Evolutionary conservation across 2,888 invertebrate species (phyloP).

Genomic region (Lymantria dispar): DNA sequence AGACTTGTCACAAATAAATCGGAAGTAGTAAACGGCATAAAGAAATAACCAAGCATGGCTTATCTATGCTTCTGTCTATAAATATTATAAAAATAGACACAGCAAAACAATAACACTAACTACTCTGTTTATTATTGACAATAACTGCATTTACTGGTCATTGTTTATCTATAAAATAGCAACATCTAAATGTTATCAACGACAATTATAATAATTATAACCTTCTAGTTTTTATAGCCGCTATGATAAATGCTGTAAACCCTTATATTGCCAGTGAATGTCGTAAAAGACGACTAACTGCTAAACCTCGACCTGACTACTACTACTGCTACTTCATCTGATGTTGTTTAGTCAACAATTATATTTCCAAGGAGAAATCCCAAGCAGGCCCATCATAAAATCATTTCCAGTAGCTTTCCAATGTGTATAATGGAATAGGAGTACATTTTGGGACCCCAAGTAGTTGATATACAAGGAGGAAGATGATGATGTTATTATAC

Average conservation of each 20-base stretch:
- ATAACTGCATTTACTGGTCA: slow-evolving; percentile 13
- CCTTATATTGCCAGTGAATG: too few species aligned
- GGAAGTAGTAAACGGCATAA: background rate
- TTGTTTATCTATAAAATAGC: slow-evolving; percentile 25
- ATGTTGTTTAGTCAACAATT: too few species aligned
- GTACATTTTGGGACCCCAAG: too few species aligned
- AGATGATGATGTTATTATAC: background rate
- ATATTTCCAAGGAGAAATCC: too few species aligned
- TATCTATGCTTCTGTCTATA: slow-evolving; percentile 14
- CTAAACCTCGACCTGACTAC: too few species aligned
- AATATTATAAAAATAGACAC: slow-evolving; percentile 25
- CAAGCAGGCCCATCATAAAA: too few species aligned
- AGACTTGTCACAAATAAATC: background rate
- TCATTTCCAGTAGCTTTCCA: too few species aligned
- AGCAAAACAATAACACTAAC: slow-evolving; percentile 21
- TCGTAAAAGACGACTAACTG: too few species aligned
- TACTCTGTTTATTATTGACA: slow-evolving; percentile 21
- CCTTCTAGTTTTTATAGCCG: background rate
- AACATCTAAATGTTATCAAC: background rate
- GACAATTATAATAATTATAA: background rate
- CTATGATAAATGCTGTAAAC: too few species aligned
- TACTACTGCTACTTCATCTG: too few species aligned
- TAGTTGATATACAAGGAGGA: too few species aligned
- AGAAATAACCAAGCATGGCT: slow-evolving; percentile 10
- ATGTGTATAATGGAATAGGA: too few species aligned